phyloP scores from a whole-genome alignment of 2,797 vertebrate species.

The Gymnothorax javanicus region DNA sequence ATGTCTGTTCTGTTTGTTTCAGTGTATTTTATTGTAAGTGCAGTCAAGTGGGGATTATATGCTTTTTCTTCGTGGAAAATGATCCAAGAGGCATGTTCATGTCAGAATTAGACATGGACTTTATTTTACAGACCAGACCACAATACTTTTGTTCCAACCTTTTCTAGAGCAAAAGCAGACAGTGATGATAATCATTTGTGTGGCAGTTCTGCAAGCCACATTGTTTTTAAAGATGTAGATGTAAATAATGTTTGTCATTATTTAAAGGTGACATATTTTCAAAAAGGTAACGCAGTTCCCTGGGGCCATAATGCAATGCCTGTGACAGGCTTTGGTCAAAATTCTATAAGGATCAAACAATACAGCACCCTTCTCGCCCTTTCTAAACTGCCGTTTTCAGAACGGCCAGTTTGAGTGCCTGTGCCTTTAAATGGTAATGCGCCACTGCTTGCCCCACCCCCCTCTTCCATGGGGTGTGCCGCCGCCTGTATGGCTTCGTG shows the following conservation, averaged over 20 bases:
- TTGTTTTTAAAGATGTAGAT: not conserved
- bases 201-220: not conserved
- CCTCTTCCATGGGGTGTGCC: no score
- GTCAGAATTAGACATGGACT: constrained; percentile 35
- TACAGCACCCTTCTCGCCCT: no score
- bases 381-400: no score
- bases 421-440: no score
- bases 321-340: no score
- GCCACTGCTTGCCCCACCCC: no score
- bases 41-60: constrained; percentile 28
- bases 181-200: not conserved
- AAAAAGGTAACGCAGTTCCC: no score
- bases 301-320: no score
- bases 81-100: constrained; percentile 14
- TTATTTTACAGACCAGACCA: constrained; percentile 37
- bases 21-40: not conserved
- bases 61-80: constrained; percentile 45
- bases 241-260: not conserved
- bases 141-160: not conserved
- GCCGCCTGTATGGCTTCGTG: no score
- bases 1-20: constrained; percentile 28
- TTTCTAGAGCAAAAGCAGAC: not conserved
- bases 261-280: not conserved
- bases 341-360: no score
- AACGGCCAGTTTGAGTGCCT: no score